Conservation (phyloP, 2,888 invertebrate species). For the Amiota communis region DNA sequence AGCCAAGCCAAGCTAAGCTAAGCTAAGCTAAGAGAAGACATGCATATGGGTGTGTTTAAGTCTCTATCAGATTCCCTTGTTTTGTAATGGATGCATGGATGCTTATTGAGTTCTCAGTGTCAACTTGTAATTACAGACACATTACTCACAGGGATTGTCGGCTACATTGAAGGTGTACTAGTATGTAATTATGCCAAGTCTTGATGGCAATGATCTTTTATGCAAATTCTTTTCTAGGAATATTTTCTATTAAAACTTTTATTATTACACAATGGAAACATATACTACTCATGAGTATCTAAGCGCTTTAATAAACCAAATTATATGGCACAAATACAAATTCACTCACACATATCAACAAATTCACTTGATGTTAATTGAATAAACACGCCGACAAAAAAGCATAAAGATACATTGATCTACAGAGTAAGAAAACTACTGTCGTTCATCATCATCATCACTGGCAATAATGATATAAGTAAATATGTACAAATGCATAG, state of each 20-base stretch:
- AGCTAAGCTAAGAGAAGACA: not conserved
- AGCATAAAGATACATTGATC: not conserved
- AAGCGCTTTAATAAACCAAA: conserved; percentile 22
- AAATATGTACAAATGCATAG: conserved; percentile 18
- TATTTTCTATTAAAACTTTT: not conserved
- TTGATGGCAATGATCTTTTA: not conserved
- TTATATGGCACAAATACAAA: conserved; percentile 9
- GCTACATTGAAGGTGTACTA: not conserved
- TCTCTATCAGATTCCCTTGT: not conserved
- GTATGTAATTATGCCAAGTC: conserved; percentile 9
- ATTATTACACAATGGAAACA: not conserved
- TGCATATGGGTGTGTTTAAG: conserved; percentile 7
- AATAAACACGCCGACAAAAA: conserved; percentile 31
- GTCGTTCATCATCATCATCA: no score
- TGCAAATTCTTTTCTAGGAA: not conserved
- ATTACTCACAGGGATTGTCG: conserved; percentile 18
- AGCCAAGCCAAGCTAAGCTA: not conserved
- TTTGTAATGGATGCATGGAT: conserved; percentile 25
- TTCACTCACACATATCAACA: not conserved
- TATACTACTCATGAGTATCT: not conserved
- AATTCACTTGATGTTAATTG: conserved; percentile 32
- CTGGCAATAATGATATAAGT: conserved; percentile 13
- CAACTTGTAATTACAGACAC: conserved; percentile 7
- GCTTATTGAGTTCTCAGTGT: conserved; percentile 66
- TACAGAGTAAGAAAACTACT: not conserved